These are phyloP conservation scores for Aspidapion aeneum DNA, from an alignment of 2,888 invertebrate genomes.

Conservation along the genomic window DNA sequence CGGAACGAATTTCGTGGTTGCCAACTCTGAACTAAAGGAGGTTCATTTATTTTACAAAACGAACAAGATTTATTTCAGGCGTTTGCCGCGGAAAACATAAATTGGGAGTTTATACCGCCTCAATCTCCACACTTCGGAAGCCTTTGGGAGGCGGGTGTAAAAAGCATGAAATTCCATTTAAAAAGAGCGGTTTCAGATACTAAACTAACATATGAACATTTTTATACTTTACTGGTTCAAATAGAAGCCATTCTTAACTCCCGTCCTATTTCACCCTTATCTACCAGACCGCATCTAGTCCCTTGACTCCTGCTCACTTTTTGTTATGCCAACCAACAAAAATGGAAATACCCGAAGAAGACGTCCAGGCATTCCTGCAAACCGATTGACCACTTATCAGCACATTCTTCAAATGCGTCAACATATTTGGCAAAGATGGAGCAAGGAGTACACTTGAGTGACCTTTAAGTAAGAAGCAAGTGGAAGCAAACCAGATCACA, in stretches of 20 bases:
- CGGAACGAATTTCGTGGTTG: slow-evolving; percentile 30
- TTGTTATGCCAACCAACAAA: slow-evolving; percentile 27
- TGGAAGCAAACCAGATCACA: slow-evolving; percentile 11
- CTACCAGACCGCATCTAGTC: too few relatives aligned
- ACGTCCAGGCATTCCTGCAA: slow-evolving; percentile 12
- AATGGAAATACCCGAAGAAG: slow-evolving; percentile 17
- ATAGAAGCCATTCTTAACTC: slow-evolving; percentile 37
- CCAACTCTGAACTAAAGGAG: slow-evolving; percentile 10
- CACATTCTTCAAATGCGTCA: slow-evolving; percentile 14
- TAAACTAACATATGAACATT: slow-evolving; percentile 24
- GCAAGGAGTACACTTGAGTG: slow-evolving; percentile 9
- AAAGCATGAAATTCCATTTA: slow-evolving; percentile 25
- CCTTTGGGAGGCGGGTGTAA: slow-evolving; percentile 26
- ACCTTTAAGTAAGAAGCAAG: slow-evolving; percentile 5
- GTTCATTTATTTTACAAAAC: slow-evolving; percentile 7
- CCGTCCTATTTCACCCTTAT: slow-evolving; percentile 32
- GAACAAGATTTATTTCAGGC: background rate
- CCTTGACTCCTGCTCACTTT: slow-evolving; percentile 36
- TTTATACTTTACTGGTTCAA: slow-evolving; percentile 26
- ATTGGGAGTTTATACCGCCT: slow-evolving; percentile 27
- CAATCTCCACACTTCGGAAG: slow-evolving; percentile 28
- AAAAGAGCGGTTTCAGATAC: slow-evolving; percentile 16
- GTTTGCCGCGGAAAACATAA: slow-evolving; percentile 8
- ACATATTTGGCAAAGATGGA: slow-evolving; percentile 20
- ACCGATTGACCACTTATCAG: slow-evolving; percentile 10